Percentiles rank a stretch among this genome's conserved stretches.
Conservation (phyloP, 2,888 invertebrate genomes). For the Himalopsyche anomala region DNA sequence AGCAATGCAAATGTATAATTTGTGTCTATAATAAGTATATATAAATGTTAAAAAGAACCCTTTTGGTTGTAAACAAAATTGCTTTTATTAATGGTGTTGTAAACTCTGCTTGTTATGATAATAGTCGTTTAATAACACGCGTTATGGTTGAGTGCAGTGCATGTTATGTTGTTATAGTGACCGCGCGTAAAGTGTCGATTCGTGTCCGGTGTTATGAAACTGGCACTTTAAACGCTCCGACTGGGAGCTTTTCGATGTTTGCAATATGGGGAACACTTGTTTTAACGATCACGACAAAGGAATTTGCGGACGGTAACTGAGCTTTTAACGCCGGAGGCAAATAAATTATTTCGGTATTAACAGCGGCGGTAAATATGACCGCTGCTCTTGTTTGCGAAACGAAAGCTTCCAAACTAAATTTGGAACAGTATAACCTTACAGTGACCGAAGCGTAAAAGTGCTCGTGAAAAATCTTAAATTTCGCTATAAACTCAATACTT, state of each 20-base stretch:
- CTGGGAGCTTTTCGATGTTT: slow-evolving; percentile 41
- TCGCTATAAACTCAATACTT: neutral
- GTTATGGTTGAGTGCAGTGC: slow-evolving; percentile 26
- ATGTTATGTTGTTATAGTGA: slow-evolving; percentile 11
- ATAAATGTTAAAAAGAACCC: neutral
- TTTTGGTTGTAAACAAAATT: neutral
- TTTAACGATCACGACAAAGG: slow-evolving; percentile 52
- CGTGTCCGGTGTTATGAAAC: slow-evolving; percentile 32
- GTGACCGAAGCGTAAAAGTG: neutral
- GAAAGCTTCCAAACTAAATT: slow-evolving; percentile 30
- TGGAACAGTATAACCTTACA: slow-evolving; percentile 28
- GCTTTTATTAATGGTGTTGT: slow-evolving; percentile 13
- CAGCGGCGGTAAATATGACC: slow-evolving; percentile 19
- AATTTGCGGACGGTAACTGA: slow-evolving; percentile 39
- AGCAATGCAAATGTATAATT: no score
- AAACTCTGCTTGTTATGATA: slow-evolving; percentile 9
- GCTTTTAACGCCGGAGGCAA: slow-evolving; percentile 53
- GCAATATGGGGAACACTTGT: slow-evolving; percentile 53
- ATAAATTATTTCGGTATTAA: slow-evolving; percentile 59
- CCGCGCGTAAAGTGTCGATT: slow-evolving; percentile 36
- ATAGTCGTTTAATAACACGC: slow-evolving; percentile 33
- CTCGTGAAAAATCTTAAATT: neutral
- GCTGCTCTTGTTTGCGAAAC: slow-evolving; percentile 39
- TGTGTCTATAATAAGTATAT: no score
- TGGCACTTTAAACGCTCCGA: slow-evolving; percentile 27